Evolutionary conservation across 2,113 vertebrate species (phyloP).

Genomic region (Brachionichthys hirsutus): DNA sequence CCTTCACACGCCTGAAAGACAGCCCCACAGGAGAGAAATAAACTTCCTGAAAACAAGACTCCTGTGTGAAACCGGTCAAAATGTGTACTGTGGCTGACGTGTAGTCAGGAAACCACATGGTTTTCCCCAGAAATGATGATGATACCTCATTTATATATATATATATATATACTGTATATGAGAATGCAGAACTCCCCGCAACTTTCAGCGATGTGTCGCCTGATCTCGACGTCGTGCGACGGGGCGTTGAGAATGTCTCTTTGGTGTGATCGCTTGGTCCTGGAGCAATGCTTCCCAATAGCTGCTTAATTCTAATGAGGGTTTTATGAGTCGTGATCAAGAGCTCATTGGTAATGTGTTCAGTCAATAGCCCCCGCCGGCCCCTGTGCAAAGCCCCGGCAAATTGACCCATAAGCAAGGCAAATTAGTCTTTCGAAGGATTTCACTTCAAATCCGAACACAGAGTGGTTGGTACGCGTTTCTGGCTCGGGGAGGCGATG

Average conservation of each 20-base stretch:
- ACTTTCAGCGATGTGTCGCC: constrained; percentile 30
- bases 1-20: constrained; percentile 35
- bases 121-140: constrained; percentile 9
- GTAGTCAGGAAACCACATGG: constrained; percentile 13
- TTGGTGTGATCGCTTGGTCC: constrained; percentile 28
- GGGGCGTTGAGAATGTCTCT: constrained; percentile 19
- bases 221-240: constrained; percentile 2
- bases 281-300: constrained; percentile 40
- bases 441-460: constrained; percentile 71
- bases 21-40: constrained; percentile 18
- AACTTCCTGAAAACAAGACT: constrained; percentile 34
- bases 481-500: constrained; percentile 51
- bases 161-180: background rate
- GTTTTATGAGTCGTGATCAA: constrained; percentile 69
- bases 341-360: constrained; percentile 54
- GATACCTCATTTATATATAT: constrained; percentile 14
- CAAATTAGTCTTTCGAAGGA: constrained; percentile 65
- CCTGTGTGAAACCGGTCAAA: constrained; percentile 20
- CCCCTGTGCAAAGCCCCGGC: constrained; percentile 40
- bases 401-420: constrained; percentile 63
- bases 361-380: constrained; percentile 44
- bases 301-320: constrained; percentile 63
- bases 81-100: background rate
- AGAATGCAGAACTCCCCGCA: constrained; percentile 8
- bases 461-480: constrained; percentile 44